Percentiles rank a stretch among this genome's conserved stretches.
Conservation (phyloP, 2,797 vertebrate species). For the Alcedo quadribrachys region DNA sequence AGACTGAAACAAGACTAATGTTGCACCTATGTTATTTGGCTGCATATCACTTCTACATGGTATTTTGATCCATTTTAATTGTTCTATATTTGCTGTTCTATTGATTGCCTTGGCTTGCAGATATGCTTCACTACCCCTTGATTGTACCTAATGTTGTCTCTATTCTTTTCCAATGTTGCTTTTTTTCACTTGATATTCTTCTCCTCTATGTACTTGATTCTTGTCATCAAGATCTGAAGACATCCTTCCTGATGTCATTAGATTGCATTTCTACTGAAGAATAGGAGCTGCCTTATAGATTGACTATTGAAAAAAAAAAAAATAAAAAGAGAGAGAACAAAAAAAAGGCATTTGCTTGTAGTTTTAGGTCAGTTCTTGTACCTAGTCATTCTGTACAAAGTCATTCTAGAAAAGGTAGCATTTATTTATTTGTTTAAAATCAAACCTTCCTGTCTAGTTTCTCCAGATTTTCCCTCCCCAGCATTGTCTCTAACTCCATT, state of each 20-base stretch:
- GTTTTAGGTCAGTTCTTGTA: neutral
- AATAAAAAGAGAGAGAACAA: neutral
- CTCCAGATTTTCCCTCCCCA: neutral
- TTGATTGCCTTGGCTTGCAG: constrained; percentile 23
- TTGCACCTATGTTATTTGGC: neutral
- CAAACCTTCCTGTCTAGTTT: neutral
- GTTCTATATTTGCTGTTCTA: constrained; percentile 12
- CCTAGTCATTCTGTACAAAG: neutral
- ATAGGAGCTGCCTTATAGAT: constrained; percentile 28
- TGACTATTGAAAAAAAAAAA: neutral
- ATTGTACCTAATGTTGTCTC: constrained; percentile 48
- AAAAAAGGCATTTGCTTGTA: neutral
- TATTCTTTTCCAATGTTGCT: constrained; percentile 27
- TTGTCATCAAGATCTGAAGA: constrained; percentile 33
- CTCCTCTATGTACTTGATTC: constrained; percentile 34
- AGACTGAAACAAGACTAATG: neutral
- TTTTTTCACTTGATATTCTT: constrained; percentile 49
- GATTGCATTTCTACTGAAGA: neutral
- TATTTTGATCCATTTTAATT: constrained; percentile 9
- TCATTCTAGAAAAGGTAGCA: neutral
- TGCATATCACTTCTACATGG: neutral
- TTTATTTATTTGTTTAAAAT: neutral
- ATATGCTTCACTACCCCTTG: constrained; percentile 9
- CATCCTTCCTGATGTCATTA: constrained; percentile 15
- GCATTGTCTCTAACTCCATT: neutral